Conservation (phyloP, 2,888 invertebrate species). For the Andrena marginata region DNA sequence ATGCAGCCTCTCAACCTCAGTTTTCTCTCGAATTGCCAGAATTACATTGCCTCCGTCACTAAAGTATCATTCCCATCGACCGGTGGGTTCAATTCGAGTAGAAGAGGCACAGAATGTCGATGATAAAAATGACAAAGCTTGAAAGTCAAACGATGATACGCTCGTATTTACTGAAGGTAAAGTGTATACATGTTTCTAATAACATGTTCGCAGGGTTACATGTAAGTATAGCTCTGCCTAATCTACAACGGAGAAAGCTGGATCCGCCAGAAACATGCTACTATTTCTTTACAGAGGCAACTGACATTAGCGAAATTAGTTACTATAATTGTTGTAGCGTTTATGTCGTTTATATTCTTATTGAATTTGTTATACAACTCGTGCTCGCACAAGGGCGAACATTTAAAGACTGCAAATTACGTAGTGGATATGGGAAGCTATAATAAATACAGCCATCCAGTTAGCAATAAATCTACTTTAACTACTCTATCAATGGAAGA, state of each 20-base stretch:
- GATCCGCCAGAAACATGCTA: not conserved
- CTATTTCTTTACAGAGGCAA: slow-evolving; percentile 53
- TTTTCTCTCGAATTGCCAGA: slow-evolving; percentile 21
- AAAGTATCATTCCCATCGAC: slow-evolving; percentile 15
- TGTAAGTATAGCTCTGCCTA: slow-evolving; percentile 39
- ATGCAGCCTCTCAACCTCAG: slow-evolving; percentile 31
- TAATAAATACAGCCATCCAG: slow-evolving; percentile 22
- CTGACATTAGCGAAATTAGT: slow-evolving; percentile 46
- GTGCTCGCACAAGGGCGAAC: slow-evolving; percentile 35
- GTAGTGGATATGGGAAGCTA: slow-evolving; percentile 4
- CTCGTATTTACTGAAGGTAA: slow-evolving; percentile 8
- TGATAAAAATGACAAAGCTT: slow-evolving; percentile 1
- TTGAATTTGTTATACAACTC: slow-evolving; percentile 42
- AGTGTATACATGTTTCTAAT: slow-evolving; percentile 17
- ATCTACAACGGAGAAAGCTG: not conserved
- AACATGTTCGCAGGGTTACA: slow-evolving; percentile 48
- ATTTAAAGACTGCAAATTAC: slow-evolving; percentile 22
- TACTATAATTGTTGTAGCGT: slow-evolving; percentile 38
- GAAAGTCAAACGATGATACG: not conserved
- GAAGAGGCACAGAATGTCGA: not conserved
- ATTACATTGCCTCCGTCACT: not conserved
- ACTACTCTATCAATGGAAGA: slow-evolving; percentile 32
- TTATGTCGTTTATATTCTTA: slow-evolving; percentile 56
- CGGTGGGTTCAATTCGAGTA: not conserved
- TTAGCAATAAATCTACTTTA: slow-evolving; percentile 25